Percentiles rank a stretch among this genome's conserved stretches.
Conservation (phyloP, 1,140 invertebrate species). For the Charaxes varanes region DNA sequence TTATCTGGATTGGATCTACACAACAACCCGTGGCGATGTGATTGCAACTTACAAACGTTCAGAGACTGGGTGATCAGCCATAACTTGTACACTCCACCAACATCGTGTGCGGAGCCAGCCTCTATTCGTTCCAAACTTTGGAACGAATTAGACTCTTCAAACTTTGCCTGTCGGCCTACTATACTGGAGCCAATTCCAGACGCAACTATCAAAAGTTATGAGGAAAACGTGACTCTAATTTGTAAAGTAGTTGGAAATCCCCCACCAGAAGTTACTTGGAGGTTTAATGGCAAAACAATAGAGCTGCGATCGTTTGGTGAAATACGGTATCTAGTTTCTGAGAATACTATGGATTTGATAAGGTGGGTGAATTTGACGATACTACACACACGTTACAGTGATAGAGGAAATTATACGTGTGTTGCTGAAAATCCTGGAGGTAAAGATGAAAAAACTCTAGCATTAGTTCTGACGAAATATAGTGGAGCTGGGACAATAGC, state of each 20-base stretch:
- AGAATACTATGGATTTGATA: slow-evolving; percentile 70
- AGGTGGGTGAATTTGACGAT: slow-evolving; percentile 87
- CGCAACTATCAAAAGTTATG: slow-evolving; percentile 76
- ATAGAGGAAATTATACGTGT: slow-evolving; percentile 91
- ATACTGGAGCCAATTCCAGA: slow-evolving; percentile 76
- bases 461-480: slow-evolving; percentile 76
- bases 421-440: slow-evolving; percentile 90
- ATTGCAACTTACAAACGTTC: slow-evolving; percentile 87
- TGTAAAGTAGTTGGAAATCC: slow-evolving; percentile 88
- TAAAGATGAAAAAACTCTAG: slow-evolving; percentile 82
- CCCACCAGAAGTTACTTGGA: slow-evolving; percentile 83
- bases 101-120: slow-evolving; percentile 81
- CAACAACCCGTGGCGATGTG: slow-evolving; percentile 92
- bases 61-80: slow-evolving; percentile 83
- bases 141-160: slow-evolving; percentile 80
- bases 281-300: slow-evolving; percentile 77
- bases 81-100: slow-evolving; percentile 83
- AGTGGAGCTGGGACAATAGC: slow-evolving; percentile 58
- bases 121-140: slow-evolving; percentile 80
- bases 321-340: slow-evolving; percentile 69
- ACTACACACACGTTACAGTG: slow-evolving; percentile 79
- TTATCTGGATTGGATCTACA: slow-evolving; percentile 84
- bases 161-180: slow-evolving; percentile 88
- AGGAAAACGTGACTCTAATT: slow-evolving; percentile 83
- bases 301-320: slow-evolving; percentile 74